Evolutionary conservation across 2,888 invertebrate genomes (phyloP).

Genomic region (Macroteleia sp.): DNA sequence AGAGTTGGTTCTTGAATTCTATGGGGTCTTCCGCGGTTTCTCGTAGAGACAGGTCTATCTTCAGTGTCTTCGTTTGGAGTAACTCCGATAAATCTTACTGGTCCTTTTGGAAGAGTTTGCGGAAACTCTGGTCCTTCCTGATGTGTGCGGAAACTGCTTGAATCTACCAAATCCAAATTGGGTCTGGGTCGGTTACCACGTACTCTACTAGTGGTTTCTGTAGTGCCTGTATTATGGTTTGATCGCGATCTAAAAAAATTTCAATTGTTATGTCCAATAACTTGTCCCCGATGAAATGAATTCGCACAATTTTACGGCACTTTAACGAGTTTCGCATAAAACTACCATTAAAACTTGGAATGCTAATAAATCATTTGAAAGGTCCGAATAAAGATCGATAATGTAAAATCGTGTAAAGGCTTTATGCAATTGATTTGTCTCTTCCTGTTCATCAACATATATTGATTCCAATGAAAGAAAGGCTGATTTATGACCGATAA

Average conservation of each 20-base stretch:
- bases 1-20: slow-evolving; percentile 75
- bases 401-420: too few relatives aligned
- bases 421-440: too few relatives aligned
- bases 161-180: slow-evolving; percentile 92
- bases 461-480: too few relatives aligned
- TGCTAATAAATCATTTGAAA: too few relatives aligned
- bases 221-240: slow-evolving; percentile 80
- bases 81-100: slow-evolving; percentile 86
- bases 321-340: too few relatives aligned
- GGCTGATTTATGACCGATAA: too few relatives aligned
- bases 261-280: too few relatives aligned
- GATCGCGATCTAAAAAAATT: slow-evolving; percentile 80
- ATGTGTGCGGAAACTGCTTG: slow-evolving; percentile 92
- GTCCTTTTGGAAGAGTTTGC: slow-evolving; percentile 85
- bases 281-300: too few relatives aligned
- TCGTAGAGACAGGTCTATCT: slow-evolving; percentile 71
- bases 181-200: slow-evolving; percentile 86
- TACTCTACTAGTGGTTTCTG: slow-evolving; percentile 76
- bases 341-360: too few relatives aligned
- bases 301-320: too few relatives aligned
- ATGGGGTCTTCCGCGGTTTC: slow-evolving; percentile 74
- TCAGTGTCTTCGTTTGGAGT: slow-evolving; percentile 85
- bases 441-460: too few relatives aligned
- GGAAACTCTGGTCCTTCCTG: slow-evolving; percentile 86
- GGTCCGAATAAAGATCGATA: too few relatives aligned